These are phyloP conservation scores for Andrena trimmerana DNA, from an alignment of 2,888 invertebrate species.

Conservation along the genomic window DNA sequence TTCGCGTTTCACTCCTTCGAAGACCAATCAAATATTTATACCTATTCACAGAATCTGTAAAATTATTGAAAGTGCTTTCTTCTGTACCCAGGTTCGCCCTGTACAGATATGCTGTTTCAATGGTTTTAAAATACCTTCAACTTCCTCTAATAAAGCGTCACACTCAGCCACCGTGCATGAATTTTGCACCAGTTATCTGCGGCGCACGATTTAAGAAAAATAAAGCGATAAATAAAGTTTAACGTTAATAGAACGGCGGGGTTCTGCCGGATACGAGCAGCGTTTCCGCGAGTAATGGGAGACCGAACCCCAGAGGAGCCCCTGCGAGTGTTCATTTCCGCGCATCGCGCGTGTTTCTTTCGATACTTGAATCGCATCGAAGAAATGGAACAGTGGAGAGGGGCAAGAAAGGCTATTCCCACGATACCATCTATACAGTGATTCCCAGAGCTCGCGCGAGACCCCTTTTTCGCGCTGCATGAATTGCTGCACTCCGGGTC, in stretches of 20 bases:
- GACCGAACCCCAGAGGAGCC: conserved; percentile 19
- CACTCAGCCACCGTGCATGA: not conserved
- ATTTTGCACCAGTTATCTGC: not conserved
- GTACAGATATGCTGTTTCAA: too few species aligned
- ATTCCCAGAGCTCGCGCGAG: conserved; percentile 7
- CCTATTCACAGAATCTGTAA: too few species aligned
- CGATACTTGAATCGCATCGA: conserved; percentile 23
- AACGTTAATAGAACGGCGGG: conserved; percentile 36
- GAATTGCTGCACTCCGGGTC: not conserved
- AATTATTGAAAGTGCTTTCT: too few species aligned
- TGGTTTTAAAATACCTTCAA: not conserved
- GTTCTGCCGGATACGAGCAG: not conserved
- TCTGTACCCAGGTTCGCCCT: too few species aligned
- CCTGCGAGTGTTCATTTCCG: conserved; percentile 39
- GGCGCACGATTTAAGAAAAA: conserved; percentile 8
- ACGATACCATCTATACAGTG: conserved; percentile 32
- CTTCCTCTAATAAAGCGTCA: not conserved
- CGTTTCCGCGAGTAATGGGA: conserved; percentile 12
- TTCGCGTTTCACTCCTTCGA: too few species aligned
- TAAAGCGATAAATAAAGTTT: conserved; percentile 32
- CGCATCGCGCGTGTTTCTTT: conserved; percentile 19
- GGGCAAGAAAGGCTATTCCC: conserved; percentile 35
- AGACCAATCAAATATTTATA: too few species aligned
- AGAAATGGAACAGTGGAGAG: conserved; percentile 15
- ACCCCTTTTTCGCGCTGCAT: conserved; percentile 4